Evolutionary conservation across 2,797 vertebrate genomes (phyloP).

Genomic region (Lutjanus argentimaculatus): DNA sequence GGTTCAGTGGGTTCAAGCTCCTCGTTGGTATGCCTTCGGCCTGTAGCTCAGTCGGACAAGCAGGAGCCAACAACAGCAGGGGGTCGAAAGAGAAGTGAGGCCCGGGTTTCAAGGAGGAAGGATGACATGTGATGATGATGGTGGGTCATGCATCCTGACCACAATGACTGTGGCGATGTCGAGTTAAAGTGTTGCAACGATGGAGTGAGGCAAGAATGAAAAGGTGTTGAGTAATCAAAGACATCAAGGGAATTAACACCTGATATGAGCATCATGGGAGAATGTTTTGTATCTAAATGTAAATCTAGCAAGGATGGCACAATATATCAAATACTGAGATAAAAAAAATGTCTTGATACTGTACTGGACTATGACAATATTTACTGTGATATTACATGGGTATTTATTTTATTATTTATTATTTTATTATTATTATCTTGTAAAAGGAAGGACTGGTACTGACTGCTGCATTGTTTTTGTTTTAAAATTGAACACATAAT

Average conservation of each 20-base stretch:
- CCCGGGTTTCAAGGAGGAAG: slow-evolving; percentile 65
- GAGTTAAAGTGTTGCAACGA: slow-evolving; percentile 38
- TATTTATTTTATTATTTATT: no score
- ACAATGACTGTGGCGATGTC: slow-evolving; percentile 13
- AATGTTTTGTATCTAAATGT: slow-evolving; percentile 1
- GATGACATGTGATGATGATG: slow-evolving; percentile 72
- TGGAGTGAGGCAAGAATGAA: neutral
- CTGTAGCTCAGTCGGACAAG: slow-evolving; percentile 22
- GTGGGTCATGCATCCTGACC: slow-evolving; percentile 49
- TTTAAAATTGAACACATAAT: no score
- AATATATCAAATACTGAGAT: no score
- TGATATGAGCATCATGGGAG: neutral
- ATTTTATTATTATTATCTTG: no score
- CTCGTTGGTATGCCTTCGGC: slow-evolving; percentile 11
- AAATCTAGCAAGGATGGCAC: neutral
- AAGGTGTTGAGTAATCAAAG: neutral
- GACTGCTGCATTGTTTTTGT: no score
- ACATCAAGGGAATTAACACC: neutral
- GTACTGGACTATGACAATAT: no score
- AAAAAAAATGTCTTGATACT: no score
- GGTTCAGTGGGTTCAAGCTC: slow-evolving; percentile 17
- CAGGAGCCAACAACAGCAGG: slow-evolving; percentile 16
- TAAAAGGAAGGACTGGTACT: no score
- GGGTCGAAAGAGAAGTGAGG: slow-evolving; percentile 67
- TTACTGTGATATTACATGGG: no score